Conservation (phyloP, 2,888 invertebrate species). For the Mythimna vitellina region DNA sequence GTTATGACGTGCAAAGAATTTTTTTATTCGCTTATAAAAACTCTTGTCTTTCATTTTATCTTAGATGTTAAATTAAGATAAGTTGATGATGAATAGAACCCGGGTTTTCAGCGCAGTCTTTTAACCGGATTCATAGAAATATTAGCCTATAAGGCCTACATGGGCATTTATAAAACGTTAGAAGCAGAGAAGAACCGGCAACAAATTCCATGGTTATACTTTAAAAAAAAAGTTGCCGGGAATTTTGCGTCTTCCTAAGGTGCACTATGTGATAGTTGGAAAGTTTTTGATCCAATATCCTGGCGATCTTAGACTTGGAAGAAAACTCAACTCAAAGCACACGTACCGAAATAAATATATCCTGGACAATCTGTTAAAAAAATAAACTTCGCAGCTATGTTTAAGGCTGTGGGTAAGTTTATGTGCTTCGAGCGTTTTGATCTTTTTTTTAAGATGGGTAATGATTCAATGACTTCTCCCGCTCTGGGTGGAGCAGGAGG, state of each 20-base stretch:
- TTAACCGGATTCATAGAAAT: not conserved
- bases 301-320: too few relatives aligned
- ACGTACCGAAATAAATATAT: not conserved
- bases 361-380: not conserved
- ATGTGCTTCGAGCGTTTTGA: not conserved
- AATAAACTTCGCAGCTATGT: too few relatives aligned
- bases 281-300: not conserved
- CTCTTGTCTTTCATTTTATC: not conserved
- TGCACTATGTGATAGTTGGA: not conserved
- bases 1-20: not conserved
- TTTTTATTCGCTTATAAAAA: conserved; percentile 6
- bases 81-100: not conserved
- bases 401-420: not conserved
- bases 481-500: too few relatives aligned
- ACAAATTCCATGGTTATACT: too few relatives aligned
- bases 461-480: too few relatives aligned
- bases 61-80: conserved; percentile 23
- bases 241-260: not conserved
- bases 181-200: too few relatives aligned
- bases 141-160: too few relatives aligned
- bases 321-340: not conserved
- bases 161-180: too few relatives aligned
- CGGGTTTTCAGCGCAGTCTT: not conserved
- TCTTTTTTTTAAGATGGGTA: too few relatives aligned
- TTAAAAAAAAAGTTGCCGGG: too few relatives aligned